phyloP scores from a whole-genome alignment of 2,888 invertebrate genomes.

The Aproaerema taeniolella region DNA sequence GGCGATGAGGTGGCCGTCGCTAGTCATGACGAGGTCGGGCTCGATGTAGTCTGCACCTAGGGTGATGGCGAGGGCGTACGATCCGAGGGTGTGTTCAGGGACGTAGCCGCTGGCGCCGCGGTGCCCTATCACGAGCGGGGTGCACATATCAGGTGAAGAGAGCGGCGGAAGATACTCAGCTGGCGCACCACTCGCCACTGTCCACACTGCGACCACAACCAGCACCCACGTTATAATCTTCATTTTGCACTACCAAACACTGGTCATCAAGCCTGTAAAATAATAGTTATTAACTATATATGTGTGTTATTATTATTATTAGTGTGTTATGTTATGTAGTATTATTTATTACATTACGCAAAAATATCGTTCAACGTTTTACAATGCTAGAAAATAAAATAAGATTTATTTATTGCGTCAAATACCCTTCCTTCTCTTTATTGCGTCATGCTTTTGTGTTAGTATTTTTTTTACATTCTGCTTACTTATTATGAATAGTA shows the following conservation, averaged over 20 bases:
- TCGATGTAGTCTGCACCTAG: slow-evolving; percentile 67
- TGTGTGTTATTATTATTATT: no score
- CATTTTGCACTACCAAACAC: no score
- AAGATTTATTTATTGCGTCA: no score
- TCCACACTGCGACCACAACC: not conserved
- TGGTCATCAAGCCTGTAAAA: not conserved
- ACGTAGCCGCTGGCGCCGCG: slow-evolving; percentile 64
- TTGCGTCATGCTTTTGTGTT: no score
- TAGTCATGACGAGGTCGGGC: slow-evolving; percentile 64
- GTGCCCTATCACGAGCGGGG: slow-evolving; percentile 56
- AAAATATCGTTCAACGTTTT: no score
- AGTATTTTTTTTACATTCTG: no score
- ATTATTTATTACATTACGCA: no score
- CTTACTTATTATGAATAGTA: no score
- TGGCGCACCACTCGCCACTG: slow-evolving; percentile 7
- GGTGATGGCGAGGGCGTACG: slow-evolving; percentile 60
- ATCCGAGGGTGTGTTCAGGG: slow-evolving; percentile 64
- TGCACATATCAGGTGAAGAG: slow-evolving; percentile 43
- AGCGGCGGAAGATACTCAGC: slow-evolving; percentile 21
- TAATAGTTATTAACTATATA: not conserved
- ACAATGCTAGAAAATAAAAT: no score
- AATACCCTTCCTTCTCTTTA: no score
- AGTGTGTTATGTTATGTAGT: no score
- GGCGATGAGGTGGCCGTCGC: slow-evolving; percentile 56
- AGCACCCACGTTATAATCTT: not conserved